These are phyloP conservation scores for Drosophila quadrilineata DNA, from an alignment of 1,140 invertebrate genomes.

Conservation along the genomic window DNA sequence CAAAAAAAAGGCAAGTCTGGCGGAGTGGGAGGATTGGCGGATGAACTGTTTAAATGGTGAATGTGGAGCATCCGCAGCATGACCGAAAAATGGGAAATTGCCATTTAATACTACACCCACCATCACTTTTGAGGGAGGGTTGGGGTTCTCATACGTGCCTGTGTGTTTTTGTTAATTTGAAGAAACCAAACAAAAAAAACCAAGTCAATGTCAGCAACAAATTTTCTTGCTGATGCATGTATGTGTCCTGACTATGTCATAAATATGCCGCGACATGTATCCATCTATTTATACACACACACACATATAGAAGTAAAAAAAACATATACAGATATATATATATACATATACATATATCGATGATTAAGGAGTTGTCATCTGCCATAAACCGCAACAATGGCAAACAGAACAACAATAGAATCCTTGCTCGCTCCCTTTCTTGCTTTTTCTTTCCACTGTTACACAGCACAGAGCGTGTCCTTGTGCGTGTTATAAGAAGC, in stretches of 20 bases:
- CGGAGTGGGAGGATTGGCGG: neutral
- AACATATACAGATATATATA: too few relatives aligned
- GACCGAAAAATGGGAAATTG: constrained; percentile 47
- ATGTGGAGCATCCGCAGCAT: constrained; percentile 39
- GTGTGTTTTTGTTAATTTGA: constrained; percentile 18
- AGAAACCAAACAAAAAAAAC: constrained; percentile 9
- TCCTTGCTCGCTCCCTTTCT: too few relatives aligned
- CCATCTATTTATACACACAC: too few relatives aligned
- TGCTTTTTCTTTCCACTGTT: neutral
- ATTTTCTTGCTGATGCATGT: constrained; percentile 7
- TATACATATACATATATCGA: too few relatives aligned
- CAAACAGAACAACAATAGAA: constrained; percentile 5
- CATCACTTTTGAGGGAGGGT: neutral
- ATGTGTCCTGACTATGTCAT: constrained; percentile 13
- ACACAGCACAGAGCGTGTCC: constrained; percentile 3
- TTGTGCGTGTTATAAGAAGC: constrained; percentile 13
- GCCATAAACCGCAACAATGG: constrained; percentile 32
- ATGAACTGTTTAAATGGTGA: neutral
- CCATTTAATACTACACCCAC: constrained; percentile 34
- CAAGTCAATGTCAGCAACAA: constrained; percentile 20
- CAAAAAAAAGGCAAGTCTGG: constrained; percentile 20
- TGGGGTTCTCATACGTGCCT: neutral
- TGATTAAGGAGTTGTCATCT: constrained; percentile 63
- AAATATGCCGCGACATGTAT: constrained; percentile 47
- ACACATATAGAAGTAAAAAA: too few relatives aligned